phyloP scores from a whole-genome alignment of 2,888 invertebrate species.

The Drosophila nr. perissopoda region DNA sequence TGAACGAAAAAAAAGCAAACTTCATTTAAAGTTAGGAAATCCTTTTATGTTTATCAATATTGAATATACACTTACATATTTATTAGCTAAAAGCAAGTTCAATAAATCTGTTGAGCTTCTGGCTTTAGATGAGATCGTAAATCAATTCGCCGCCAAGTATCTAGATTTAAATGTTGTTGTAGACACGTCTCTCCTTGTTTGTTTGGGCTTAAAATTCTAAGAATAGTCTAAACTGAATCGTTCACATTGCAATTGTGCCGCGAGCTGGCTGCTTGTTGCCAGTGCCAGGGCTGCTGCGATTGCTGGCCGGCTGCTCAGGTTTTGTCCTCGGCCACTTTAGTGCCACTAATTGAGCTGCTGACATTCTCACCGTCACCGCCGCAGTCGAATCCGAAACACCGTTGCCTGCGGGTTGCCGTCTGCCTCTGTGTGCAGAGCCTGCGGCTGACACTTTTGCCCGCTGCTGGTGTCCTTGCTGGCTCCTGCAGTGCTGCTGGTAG shows the following conservation, averaged over 20 bases:
- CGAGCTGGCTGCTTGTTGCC: conserved; percentile 11
- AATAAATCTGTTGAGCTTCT: conserved; percentile 18
- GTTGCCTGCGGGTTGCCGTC: conserved; percentile 47
- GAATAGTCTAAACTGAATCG: conserved; percentile 47
- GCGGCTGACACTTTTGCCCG: conserved; percentile 34
- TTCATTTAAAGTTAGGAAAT: background rate
- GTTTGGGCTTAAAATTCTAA: conserved; percentile 47
- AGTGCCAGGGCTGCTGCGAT: background rate
- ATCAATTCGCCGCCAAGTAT: conserved; percentile 22
- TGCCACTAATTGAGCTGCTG: conserved; percentile 76
- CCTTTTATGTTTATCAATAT: conserved; percentile 7
- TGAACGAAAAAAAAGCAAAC: background rate
- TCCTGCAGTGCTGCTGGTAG: conserved; percentile 19
- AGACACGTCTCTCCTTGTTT: conserved; percentile 9
- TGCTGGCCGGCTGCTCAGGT: conserved; percentile 49
- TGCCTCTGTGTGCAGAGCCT: conserved; percentile 35
- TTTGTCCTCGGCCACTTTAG: conserved; percentile 75
- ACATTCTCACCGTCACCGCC: conserved; percentile 32
- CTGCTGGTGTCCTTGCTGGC: conserved; percentile 17
- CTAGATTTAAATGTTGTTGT: conserved; percentile 3
- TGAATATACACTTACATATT: conserved; percentile 28
- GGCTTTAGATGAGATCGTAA: conserved; percentile 25
- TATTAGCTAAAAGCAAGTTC: conserved; percentile 23
- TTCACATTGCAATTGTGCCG: conserved; percentile 32
- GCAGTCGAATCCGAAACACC: conserved; percentile 13